A percentile compares a stretch with the other conserved stretches of the same genome.
Evolutionary conservation across 2,888 invertebrate genomes (phyloP).

Genomic region (Monochamus alternatus): DNA sequence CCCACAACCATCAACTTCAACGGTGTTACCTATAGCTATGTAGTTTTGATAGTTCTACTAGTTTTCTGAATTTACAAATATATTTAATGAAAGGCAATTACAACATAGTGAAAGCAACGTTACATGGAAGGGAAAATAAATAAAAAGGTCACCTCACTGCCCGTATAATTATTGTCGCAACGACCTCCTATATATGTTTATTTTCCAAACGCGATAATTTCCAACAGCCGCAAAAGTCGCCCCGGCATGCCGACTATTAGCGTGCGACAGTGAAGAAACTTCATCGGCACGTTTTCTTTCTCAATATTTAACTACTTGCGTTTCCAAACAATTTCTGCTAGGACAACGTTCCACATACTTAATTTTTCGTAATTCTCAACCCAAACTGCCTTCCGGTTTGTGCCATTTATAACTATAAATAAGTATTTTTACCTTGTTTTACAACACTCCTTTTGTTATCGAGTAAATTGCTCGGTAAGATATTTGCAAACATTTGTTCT

Average conservation of each 20-base stretch:
- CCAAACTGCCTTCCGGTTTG: not conserved
- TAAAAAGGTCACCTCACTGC: not conserved
- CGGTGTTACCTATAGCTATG: no score
- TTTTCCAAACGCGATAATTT: not conserved
- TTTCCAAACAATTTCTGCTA: not conserved
- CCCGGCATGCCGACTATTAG: not conserved
- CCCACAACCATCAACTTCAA: no score
- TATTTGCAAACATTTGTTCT: no score
- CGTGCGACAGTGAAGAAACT: slow-evolving; percentile 9
- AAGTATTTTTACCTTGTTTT: no score
- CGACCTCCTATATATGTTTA: not conserved
- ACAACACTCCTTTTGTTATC: no score
- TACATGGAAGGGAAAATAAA: not conserved
- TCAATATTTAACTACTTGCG: not conserved
- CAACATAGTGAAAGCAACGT: not conserved
- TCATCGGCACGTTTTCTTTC: not conserved
- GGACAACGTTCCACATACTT: not conserved
- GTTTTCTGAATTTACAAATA: no score
- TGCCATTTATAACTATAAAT: no score
- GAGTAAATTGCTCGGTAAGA: no score
- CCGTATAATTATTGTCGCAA: slow-evolving; percentile 1
- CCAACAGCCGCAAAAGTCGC: not conserved
- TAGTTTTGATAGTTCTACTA: no score
- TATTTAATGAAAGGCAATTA: no score
- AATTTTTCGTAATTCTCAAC: slow-evolving; percentile 1